A percentile compares a stretch with the other conserved stretches of the same genome.
Evolutionary conservation across 1,140 invertebrate species (phyloP).

Genomic region (Trachymyrmex septentrionalis): DNA sequence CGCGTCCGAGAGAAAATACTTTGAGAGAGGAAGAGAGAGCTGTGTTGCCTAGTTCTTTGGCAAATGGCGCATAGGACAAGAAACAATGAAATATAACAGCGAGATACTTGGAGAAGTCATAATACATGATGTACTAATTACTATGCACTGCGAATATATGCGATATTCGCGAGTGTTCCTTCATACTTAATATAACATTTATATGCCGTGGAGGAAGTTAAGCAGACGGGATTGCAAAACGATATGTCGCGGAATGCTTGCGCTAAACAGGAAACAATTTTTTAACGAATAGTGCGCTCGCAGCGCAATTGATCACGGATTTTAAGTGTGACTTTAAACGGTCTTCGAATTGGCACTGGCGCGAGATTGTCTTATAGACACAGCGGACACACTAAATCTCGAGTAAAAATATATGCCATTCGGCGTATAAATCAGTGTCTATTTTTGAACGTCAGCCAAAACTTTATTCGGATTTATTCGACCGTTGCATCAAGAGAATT

Average conservation of each 20-base stretch:
- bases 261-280: constrained; percentile 27
- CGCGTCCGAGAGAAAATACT: background rate
- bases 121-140: background rate
- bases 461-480: constrained; percentile 76
- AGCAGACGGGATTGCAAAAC: background rate
- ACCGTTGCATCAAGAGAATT: constrained; percentile 69
- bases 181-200: background rate
- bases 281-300: background rate
- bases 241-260: background rate
- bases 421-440: constrained; percentile 73
- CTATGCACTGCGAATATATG: background rate
- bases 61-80: background rate
- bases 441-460: constrained; percentile 74
- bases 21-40: background rate
- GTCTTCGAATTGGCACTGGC: constrained; percentile 69
- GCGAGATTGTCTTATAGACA: constrained; percentile 69
- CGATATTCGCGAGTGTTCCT: background rate
- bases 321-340: constrained; percentile 63
- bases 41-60: constrained; percentile 27
- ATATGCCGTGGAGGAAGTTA: background rate
- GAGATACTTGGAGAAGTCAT: background rate
- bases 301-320: constrained; percentile 15
- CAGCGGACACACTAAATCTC: constrained; percentile 8
- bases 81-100: constrained; percentile 43
- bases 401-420: constrained; percentile 68